Base-by-base conservation (phyloP, 2,888 invertebrate species). In the Plusia festucae region DNA sequence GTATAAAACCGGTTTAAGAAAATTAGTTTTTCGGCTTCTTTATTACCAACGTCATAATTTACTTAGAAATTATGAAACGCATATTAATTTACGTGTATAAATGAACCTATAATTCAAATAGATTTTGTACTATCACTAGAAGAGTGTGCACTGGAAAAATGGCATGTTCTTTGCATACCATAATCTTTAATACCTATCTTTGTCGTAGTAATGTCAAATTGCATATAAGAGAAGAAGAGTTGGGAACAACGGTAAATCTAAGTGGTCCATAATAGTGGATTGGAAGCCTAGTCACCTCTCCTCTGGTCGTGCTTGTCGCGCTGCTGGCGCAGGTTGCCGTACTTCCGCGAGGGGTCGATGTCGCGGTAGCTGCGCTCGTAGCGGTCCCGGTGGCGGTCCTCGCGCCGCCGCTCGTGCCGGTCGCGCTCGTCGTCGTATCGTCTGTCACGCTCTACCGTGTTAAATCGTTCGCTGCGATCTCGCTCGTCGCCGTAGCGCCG, bases 321-420 rank as follows among this genome's bases (percentile, higher is more conserved):
- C 76, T 90, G 90, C 61, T 85, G 81, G 52, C 89, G 84, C 72
- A 89, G 82, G 77, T 86, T 89, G 77, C 89, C 90, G 82, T 89
- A 83, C 83, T 89, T 90, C 70, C 90, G 81, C 30, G 82, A 67
- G 63, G 91, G 90, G 82, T 94, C 94, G 76, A 95, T 94, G 84
- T 93, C 92, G 49, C 91, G 83, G 87, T 93, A 91, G 68, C 84
- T 65, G 69, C 83, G 83, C 75, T 90, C 90, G 86, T 88, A 85
- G 57, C 86, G 82, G 53, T 91, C 89, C 63, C 85, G 83, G 62
- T 68, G 60, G 20, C 75, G 70, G 59, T 84, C 86, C 60, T 82
- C 87, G 69, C 90, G 87, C 75, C 92, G 82, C 62, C 86, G 82
- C 63, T 87, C 83, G 61, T 81, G 80, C 63, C 75, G 77, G 40